A percentile compares a stretch with the other conserved stretches of the same genome.
phyloP scores from a whole-genome alignment of 2,113 vertebrate genomes.

The Campylomormyrus numenius region DNA sequence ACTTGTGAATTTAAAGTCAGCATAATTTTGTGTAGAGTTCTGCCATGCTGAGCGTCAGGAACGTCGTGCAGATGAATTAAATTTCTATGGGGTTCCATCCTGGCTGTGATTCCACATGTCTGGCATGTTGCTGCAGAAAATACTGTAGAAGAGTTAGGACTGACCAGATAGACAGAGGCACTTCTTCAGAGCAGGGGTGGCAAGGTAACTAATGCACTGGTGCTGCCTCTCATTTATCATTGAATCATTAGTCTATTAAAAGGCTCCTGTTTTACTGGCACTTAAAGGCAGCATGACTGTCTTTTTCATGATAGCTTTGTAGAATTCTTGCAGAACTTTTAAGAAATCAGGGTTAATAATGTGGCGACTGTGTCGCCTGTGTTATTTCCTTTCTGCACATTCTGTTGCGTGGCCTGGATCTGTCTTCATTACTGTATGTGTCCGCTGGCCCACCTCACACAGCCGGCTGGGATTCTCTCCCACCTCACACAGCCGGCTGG shows the following conservation, averaged over 20 bases:
- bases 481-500: constrained; percentile 32
- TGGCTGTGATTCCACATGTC: not conserved
- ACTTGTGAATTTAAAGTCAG: not conserved
- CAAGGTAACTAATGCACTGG: not conserved
- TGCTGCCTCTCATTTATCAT: not conserved
- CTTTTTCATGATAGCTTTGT: not conserved
- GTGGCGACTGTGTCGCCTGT: constrained; percentile 23
- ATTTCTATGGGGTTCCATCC: not conserved
- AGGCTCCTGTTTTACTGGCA: not conserved
- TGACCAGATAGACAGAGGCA: not conserved
- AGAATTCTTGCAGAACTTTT: not conserved
- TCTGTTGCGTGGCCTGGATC: constrained; percentile 37
- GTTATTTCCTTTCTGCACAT: constrained; percentile 28
- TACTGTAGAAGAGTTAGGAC: not conserved
- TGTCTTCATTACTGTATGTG: constrained; percentile 36
- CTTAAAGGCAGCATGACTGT: not conserved
- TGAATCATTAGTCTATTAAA: not conserved
- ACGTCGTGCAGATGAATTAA: not conserved
- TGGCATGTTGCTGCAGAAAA: not conserved
- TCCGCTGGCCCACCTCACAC: constrained; percentile 30
- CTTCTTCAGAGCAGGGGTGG: not conserved
- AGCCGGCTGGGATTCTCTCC: constrained; percentile 4
- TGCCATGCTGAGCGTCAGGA: not conserved
- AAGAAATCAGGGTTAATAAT: constrained; percentile 8
- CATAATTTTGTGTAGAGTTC: not conserved